Percentiles rank a stretch among this genome's conserved stretches.
Conservation (phyloP, 2,113 vertebrate species). For the Gambusia holbrooki region DNA sequence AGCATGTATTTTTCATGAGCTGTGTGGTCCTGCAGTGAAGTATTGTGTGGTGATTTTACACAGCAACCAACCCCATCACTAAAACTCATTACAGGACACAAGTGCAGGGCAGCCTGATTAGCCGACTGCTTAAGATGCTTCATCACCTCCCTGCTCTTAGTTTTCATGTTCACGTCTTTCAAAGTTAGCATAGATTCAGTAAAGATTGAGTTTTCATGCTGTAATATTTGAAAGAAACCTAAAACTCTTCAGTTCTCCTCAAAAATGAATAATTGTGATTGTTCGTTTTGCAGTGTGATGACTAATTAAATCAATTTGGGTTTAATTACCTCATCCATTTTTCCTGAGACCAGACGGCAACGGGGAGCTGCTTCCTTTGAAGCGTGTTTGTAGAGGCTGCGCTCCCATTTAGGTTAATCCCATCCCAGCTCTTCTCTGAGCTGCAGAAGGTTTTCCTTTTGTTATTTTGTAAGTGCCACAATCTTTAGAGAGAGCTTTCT, state of each 20-base stretch:
- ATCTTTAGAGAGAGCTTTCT: too few species aligned
- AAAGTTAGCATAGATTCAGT: background rate
- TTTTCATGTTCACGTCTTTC: background rate
- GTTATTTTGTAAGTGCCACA: too few species aligned
- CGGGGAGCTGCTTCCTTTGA: background rate
- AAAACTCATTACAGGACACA: constrained; percentile 3
- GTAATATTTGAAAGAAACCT: background rate
- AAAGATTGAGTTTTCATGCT: background rate
- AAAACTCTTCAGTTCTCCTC: background rate
- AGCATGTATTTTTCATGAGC: constrained; percentile 31
- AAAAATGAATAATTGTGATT: background rate
- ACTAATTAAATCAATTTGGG: constrained; percentile 1
- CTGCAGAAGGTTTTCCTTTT: background rate
- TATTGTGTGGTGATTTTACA: background rate
- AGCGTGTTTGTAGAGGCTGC: background rate
- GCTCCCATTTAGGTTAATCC: background rate
- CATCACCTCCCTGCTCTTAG: background rate
- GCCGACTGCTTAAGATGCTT: background rate
- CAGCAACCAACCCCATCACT: background rate
- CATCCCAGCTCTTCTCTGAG: background rate
- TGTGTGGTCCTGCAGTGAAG: background rate
- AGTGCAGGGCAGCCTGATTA: background rate
- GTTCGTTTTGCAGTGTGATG: background rate
- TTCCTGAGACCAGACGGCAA: background rate
- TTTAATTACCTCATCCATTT: constrained; percentile 1